A percentile compares a stretch with the other conserved stretches of the same genome.
phyloP scores from a whole-genome alignment of 2,113 vertebrate genomes.

The Peromyscus californicus region DNA sequence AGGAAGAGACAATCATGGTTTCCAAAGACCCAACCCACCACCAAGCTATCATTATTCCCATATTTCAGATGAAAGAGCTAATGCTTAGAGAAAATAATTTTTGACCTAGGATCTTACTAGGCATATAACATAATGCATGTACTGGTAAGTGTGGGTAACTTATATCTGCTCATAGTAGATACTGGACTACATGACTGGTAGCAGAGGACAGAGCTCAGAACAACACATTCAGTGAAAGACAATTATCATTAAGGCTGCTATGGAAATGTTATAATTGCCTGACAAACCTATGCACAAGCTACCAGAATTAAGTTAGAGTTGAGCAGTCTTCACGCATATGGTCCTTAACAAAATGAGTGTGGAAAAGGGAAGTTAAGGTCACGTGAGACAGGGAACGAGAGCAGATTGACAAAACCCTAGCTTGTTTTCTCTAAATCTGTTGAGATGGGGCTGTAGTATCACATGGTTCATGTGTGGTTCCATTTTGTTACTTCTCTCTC shows the following conservation, averaged over 20 bases:
- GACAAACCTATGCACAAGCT: neutral
- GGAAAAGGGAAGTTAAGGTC: neutral
- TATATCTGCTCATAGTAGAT: neutral
- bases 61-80: neutral
- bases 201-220: neutral
- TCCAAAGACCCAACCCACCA: neutral
- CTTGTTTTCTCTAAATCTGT: neutral
- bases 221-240: neutral
- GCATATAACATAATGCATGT: neutral
- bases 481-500: neutral
- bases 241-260: neutral
- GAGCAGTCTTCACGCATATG: fast-evolving
- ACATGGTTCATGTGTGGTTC: neutral
- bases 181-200: neutral
- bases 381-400: neutral
- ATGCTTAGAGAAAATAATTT: neutral
- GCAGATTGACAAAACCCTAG: too few species aligned
- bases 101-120: neutral
- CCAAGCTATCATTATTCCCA: neutral
- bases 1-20: neutral
- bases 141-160: neutral
- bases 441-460: neutral
- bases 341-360: too few species aligned
- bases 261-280: neutral
- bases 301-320: neutral